Evolutionary conservation across 2,113 vertebrate genomes (phyloP).

Genomic region (Ondatra zibethicus): DNA sequence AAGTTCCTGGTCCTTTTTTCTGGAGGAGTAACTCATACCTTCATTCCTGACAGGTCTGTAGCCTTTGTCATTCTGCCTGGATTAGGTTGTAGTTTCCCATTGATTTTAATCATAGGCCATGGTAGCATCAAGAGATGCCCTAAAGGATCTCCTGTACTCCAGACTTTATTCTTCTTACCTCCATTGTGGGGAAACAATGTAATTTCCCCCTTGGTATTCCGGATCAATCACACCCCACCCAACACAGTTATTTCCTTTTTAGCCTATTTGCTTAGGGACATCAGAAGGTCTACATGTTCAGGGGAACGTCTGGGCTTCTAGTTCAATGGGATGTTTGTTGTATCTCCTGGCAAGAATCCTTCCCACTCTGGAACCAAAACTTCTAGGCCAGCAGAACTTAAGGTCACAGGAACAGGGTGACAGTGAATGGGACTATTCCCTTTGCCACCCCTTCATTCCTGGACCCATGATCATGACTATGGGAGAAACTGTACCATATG

Average conservation of each 20-base stretch:
- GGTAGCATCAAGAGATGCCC: not conserved
- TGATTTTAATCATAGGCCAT: not conserved
- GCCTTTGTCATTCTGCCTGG: not conserved
- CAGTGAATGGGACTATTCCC: not conserved
- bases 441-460: not conserved
- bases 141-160: not conserved
- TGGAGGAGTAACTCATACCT: not conserved
- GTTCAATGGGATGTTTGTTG: no score
- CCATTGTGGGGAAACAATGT: not conserved
- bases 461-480: not conserved
- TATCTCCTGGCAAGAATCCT: not conserved
- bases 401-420: not conserved
- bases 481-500: not conserved
- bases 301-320: not conserved
- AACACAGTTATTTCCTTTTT: not conserved
- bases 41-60: no score
- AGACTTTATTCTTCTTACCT: not conserved
- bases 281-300: not conserved
- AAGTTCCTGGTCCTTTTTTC: not conserved
- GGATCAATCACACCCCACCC: not conserved
- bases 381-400: not conserved
- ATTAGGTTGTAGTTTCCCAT: not conserved
- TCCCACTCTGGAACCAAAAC: not conserved
- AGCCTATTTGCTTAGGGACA: not conserved
- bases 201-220: not conserved